Base-by-base conservation (phyloP, 1,140 invertebrate species). In the Drosophila serrata region DNA sequence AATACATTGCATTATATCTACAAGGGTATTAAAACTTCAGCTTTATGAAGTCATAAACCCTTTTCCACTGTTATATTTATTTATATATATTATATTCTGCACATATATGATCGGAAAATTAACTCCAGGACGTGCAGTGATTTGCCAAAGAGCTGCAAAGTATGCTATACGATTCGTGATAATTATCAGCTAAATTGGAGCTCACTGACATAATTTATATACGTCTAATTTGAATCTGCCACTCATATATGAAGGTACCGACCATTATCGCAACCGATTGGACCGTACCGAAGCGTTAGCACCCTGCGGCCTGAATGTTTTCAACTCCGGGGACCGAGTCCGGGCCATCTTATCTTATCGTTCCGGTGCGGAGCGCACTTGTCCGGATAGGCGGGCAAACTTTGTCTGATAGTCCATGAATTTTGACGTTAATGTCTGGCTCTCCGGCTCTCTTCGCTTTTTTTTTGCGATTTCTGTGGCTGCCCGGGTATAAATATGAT, bases 401-500 rank as follows among this genome's bases (percentile, higher is more conserved):
- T 75, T 75, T 63, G 74, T 65, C 80, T 81, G 72, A 51, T 72
- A 64, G 15, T 43, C 29, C 49, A 56, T 19, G 33, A 57, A 72
- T 59, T 59, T 53, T 72, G 69, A 72, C 68, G 65, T 72, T 72
- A 58, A 70, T 70, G 65, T 72, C 65, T 33, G 68, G 19, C 60
- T 68, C 65, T 72, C 65, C n/a, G 51, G 24, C 39, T 17, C 35
- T 67, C 51, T 78, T 53, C 31, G 31, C 29, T 51, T 6, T 17
- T n/a, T 51, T 6, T 19, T 59, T 77, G 72, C 79, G 17, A 88
- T 74, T 87, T 72, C 42, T 33, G 19, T 55, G 39, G 27, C 39
- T 55, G 46, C 55, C 49, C 1, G 17, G 45, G 42, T 65, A 79
- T 90, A 90, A 85, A 85, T 85, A 86, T 90, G 88, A 70, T 73